These are phyloP conservation scores for Octomys mimax DNA, from an alignment of 2,797 vertebrate genomes.

Conservation along the genomic window DNA sequence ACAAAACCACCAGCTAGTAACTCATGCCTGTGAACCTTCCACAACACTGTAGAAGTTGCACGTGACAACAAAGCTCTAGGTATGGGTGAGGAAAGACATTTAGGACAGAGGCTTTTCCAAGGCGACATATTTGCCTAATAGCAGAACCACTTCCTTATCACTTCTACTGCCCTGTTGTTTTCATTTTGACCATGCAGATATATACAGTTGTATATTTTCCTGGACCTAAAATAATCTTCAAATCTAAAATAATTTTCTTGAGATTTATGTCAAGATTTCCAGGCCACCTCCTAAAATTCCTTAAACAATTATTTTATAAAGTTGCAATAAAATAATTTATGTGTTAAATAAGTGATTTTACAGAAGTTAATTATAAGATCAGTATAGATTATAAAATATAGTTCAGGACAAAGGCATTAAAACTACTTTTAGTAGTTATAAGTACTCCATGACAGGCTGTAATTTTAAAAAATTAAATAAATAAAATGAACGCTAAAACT, in stretches of 20 bases:
- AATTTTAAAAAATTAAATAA: background rate
- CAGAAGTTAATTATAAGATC: constrained; percentile 61
- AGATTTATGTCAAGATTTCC: constrained; percentile 50
- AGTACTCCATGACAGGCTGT: constrained; percentile 52
- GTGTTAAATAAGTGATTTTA: constrained; percentile 23
- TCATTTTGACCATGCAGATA: background rate
- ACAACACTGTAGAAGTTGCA: background rate
- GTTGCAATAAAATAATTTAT: constrained; percentile 46
- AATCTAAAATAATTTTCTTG: constrained; percentile 57
- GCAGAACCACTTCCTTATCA: background rate
- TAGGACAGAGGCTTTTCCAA: background rate
- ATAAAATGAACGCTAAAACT: constrained; percentile 7
- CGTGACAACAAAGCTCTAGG: background rate
- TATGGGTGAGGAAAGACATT: background rate
- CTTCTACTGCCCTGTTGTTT: background rate
- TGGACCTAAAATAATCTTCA: constrained; percentile 9
- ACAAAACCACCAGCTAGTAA: constrained; percentile 32
- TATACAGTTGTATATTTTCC: constrained; percentile 1
- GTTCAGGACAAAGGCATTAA: constrained; percentile 43
- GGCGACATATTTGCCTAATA: background rate
- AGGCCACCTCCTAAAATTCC: constrained; percentile 55
- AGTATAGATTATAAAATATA: constrained; percentile 65
- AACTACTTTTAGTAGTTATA: constrained; percentile 57
- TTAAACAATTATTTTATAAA: constrained; percentile 51
- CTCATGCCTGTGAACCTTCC: background rate